These are phyloP conservation scores for Scaeva pyrastri DNA, from an alignment of 2,888 invertebrate species.

Conservation along the genomic window DNA sequence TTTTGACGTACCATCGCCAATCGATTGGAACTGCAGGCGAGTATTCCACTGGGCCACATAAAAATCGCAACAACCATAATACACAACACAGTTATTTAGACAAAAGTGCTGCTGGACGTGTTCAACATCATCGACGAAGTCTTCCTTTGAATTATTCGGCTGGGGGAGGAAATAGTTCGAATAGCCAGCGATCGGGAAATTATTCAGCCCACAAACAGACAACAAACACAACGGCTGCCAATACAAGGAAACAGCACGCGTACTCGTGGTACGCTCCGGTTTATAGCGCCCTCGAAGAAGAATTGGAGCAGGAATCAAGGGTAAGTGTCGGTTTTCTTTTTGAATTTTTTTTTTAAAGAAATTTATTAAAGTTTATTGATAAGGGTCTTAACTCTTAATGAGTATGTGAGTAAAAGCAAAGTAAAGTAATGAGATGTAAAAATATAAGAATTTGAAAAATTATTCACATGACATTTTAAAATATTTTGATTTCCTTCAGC, in stretches of 20 bases:
- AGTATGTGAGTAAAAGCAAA: too few species aligned
- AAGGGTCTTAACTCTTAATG: too few species aligned
- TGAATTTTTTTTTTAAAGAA: background rate
- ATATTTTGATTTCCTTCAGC: too few species aligned
- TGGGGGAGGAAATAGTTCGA: background rate
- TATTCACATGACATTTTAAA: too few species aligned
- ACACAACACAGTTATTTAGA: conserved; percentile 60
- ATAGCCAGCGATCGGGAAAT: conserved; percentile 47
- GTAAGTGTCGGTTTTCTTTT: conserved; percentile 77
- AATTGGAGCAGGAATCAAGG: conserved; percentile 84
- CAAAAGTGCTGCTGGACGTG: conserved; percentile 50
- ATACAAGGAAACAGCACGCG: conserved; percentile 83
- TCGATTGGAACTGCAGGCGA: conserved; percentile 60
- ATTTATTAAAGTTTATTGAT: background rate
- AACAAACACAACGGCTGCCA: conserved; percentile 79
- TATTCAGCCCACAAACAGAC: conserved; percentile 59
- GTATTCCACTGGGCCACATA: conserved; percentile 13
- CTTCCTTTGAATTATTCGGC: conserved; percentile 81
- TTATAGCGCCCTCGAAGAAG: conserved; percentile 84
- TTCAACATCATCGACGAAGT: conserved; percentile 81
- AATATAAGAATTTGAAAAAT: too few species aligned
- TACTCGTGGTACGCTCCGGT: conserved; percentile 84
- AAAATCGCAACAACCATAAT: conserved; percentile 36
- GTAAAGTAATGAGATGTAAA: too few species aligned
- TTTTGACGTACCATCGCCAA: conserved; percentile 56